Percentiles rank a stretch among this genome's conserved stretches.
These are phyloP conservation scores for Crotalus adamanteus DNA, from an alignment of 2,797 vertebrate genomes.

Conservation along the genomic window DNA sequence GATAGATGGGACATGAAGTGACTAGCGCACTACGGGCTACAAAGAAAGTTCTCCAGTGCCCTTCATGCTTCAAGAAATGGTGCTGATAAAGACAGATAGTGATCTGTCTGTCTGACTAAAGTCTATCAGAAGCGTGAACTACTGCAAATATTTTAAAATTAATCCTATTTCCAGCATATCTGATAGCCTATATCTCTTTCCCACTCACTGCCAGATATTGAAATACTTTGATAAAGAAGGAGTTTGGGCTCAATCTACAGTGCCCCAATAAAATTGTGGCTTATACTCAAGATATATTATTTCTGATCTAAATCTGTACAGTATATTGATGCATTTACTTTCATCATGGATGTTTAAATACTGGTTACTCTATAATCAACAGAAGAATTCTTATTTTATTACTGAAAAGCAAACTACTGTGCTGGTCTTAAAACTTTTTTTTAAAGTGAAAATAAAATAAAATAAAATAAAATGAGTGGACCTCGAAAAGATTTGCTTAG, in stretches of 20 bases:
- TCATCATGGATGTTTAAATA: constrained; percentile 65
- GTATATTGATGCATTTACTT: constrained; percentile 58
- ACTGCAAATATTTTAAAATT: constrained; percentile 29
- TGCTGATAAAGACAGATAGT: constrained; percentile 63
- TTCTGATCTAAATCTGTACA: constrained; percentile 62
- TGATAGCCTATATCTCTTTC: constrained; percentile 48
- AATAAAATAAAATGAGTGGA: constrained; percentile 45
- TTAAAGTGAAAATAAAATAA: constrained; percentile 52
- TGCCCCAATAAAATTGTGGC: constrained; percentile 45
- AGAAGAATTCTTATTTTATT: constrained; percentile 66
- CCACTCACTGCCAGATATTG: constrained; percentile 69
- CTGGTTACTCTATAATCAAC: constrained; percentile 44
- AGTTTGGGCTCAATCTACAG: constrained; percentile 59
- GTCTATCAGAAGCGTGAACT: constrained; percentile 38
- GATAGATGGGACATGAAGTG: constrained; percentile 59
- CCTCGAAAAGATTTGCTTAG: constrained; percentile 42
- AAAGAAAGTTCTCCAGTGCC: constrained; percentile 53
- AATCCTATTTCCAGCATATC: constrained; percentile 17
- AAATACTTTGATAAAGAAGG: constrained; percentile 24
- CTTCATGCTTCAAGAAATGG: constrained; percentile 63
- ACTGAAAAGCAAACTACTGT: constrained; percentile 57
- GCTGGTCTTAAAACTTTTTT: constrained; percentile 57
- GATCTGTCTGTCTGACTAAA: constrained; percentile 34
- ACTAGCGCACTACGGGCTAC: constrained; percentile 58
- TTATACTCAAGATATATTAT: constrained; percentile 48